Base-by-base conservation (phyloP, 2,888 invertebrate species). In the Tetheella fluctuosa region DNA sequence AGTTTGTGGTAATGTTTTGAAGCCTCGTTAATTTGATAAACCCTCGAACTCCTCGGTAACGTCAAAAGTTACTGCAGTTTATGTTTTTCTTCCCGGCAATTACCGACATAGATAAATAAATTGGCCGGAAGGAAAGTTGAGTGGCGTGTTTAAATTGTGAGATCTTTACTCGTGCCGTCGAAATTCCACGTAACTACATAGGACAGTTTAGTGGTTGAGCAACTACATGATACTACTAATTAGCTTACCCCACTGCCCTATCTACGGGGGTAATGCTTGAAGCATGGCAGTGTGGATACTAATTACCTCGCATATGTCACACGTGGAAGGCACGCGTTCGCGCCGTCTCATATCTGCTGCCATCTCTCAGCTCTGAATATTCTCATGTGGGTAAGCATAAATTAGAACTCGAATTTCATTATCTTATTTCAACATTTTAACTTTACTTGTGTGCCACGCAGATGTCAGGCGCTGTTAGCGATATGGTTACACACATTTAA, bases 271-370 rank as follows among this genome's bases (percentile, higher is more conserved):
- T 55, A 59, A 57, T 65, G 67, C 61, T 72, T 64, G 60, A 65
- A 67, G 61, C 68, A 64, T 63, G 65, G 55, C 58, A 39, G 57
- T 74, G 72, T 69, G 71, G 72, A 71, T 80, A 77, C 81, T 88
- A 86, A 89, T 89, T 85, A 82, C 83, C 79, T 69, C 74, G 65
- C 81, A 82, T 86, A 83, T 84, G 83, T 89, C 86, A 86, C 80
- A 81, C 73, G 71, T 69, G 70, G 76, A 79, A 83, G 80, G 82
- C 79, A 72, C 69, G 76, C 77, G 71, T 79, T 78, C 71, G 68
- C 71, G 70, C 73, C 76, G 68, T 74, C 74, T 74, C 72, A 71
- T 74, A 79, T 77, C 74, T 69, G 58, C 63, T 61, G 58, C 71
- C 69, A 70, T 70, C 73, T 70, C 57, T 57, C 58, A 59, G 62